Percentiles rank a stretch among this genome's conserved stretches.
phyloP scores from a whole-genome alignment of 2,113 vertebrate genomes.

The Neoarius graeffei region DNA sequence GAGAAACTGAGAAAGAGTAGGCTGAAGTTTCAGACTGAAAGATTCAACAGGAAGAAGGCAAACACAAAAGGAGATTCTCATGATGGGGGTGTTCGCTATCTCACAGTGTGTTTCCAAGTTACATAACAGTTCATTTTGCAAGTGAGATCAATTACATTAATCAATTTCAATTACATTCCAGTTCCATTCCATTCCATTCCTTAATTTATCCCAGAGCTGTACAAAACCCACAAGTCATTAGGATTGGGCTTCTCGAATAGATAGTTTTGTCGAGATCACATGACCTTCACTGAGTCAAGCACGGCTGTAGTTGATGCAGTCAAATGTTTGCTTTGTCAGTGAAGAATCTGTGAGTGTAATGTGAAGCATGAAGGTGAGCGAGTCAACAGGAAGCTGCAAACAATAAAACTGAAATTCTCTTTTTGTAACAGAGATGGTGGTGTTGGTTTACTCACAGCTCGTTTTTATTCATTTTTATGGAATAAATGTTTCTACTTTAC shows the following conservation, averaged over 20 bases:
- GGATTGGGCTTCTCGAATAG: background rate
- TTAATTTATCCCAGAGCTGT: too few relatives aligned
- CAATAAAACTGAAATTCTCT: background rate
- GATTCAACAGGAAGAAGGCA: background rate
- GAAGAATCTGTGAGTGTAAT: background rate
- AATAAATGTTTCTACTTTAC: too few relatives aligned
- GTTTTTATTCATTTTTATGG: too few relatives aligned
- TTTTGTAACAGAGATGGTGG: slow-evolving; percentile 11
- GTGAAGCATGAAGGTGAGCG: background rate
- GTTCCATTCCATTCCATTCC: too few relatives aligned
- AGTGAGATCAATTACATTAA: background rate
- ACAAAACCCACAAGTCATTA: too few relatives aligned
- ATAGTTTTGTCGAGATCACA: background rate
- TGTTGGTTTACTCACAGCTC: background rate
- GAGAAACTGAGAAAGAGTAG: background rate
- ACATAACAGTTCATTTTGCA: background rate
- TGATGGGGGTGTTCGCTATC: background rate
- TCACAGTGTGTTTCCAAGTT: background rate
- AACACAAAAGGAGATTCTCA: background rate
- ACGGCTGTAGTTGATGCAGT: background rate
- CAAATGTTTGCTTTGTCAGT: background rate
- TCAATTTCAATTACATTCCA: background rate
- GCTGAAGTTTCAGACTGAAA: background rate
- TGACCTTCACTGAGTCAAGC: background rate
- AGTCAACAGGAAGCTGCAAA: background rate